Percentiles rank a stretch among this genome's conserved stretches.
phyloP scores from a whole-genome alignment of 2,888 invertebrate genomes.

The Ellobium chinense region DNA sequence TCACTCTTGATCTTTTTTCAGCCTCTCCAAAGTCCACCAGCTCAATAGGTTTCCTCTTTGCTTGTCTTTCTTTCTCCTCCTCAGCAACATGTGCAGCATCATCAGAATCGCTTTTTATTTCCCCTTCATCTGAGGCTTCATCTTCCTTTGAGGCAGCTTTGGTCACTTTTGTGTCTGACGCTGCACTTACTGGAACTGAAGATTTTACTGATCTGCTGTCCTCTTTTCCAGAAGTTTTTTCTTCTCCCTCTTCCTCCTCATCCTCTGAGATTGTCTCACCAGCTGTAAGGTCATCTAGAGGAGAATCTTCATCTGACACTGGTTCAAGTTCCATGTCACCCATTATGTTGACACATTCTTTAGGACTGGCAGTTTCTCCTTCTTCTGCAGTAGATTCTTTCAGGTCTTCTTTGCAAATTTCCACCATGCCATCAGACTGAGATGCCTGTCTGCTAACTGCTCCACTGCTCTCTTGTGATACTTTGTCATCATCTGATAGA shows the following conservation, averaged over 20 bases:
- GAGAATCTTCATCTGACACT: conserved; percentile 49
- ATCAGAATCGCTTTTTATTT: conserved; percentile 37
- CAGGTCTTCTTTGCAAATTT: conserved; percentile 5
- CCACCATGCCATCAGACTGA: not conserved
- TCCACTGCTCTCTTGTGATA: conserved; percentile 4
- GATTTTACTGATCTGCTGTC: not conserved
- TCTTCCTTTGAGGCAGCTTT: conserved; percentile 8
- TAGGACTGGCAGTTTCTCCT: conserved; percentile 16
- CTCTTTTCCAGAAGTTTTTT: conserved; percentile 28
- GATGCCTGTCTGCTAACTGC: not conserved
- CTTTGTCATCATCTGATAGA: conserved; percentile 26
- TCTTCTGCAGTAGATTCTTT: conserved; percentile 13
- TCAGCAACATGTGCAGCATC: conserved; percentile 6
- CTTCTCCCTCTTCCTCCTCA: conserved; percentile 38
- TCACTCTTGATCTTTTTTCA: conserved; percentile 56
- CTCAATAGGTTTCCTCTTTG: conserved; percentile 57
- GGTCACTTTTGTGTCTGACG: not conserved
- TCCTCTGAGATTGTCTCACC: conserved; percentile 10
- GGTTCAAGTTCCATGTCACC: conserved; percentile 50
- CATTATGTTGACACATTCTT: conserved; percentile 41
- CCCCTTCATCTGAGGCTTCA: conserved; percentile 44
- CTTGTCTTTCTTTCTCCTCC: conserved; percentile 35
- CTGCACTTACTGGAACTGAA: not conserved
- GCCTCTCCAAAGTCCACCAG: conserved; percentile 72
- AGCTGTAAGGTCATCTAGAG: conserved; percentile 31